A percentile compares a stretch with the other conserved stretches of the same genome.
phyloP scores from a whole-genome alignment of 2,797 vertebrate genomes.

The Peromyscus aztecus region DNA sequence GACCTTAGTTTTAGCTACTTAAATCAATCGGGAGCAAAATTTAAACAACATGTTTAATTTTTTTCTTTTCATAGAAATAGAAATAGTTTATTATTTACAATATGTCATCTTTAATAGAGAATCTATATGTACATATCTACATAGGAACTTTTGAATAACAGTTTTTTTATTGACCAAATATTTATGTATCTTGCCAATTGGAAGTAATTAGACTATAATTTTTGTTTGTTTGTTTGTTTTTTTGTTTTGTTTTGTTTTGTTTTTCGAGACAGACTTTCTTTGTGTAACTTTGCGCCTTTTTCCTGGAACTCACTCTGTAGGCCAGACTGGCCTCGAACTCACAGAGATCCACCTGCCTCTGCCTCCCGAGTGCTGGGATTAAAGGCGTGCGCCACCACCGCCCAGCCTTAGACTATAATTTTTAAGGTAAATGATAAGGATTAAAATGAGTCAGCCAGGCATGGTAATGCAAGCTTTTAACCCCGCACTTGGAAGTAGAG shows the following conservation, averaged over 20 bases:
- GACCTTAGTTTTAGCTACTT: slow-evolving; percentile 34
- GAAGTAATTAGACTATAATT: slow-evolving; percentile 12
- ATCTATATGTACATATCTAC: neutral
- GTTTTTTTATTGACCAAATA: neutral
- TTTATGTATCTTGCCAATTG: slow-evolving; percentile 21
- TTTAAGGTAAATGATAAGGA: slow-evolving; percentile 44
- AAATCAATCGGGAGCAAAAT: slow-evolving; percentile 39
- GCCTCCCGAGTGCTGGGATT: too few relatives aligned
- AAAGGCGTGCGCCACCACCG: too few relatives aligned
- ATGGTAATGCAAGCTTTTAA: neutral
- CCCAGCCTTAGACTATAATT: neutral
- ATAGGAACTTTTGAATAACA: neutral
- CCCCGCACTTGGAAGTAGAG: neutral
- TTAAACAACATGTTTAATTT: neutral
- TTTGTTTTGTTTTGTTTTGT: too few relatives aligned
- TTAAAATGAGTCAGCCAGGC: neutral
- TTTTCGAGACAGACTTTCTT: too few relatives aligned
- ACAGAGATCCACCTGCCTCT: too few relatives aligned
- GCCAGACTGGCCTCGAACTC: too few relatives aligned
- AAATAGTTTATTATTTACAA: neutral
- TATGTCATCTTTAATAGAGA: neutral
- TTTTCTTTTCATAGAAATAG: slow-evolving; percentile 48
- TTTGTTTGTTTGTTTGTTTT: neutral
- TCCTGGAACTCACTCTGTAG: too few relatives aligned
- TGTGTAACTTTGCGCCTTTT: too few relatives aligned